Conservation (phyloP, 2,888 invertebrate genomes). For the Diabrotica balteata region DNA sequence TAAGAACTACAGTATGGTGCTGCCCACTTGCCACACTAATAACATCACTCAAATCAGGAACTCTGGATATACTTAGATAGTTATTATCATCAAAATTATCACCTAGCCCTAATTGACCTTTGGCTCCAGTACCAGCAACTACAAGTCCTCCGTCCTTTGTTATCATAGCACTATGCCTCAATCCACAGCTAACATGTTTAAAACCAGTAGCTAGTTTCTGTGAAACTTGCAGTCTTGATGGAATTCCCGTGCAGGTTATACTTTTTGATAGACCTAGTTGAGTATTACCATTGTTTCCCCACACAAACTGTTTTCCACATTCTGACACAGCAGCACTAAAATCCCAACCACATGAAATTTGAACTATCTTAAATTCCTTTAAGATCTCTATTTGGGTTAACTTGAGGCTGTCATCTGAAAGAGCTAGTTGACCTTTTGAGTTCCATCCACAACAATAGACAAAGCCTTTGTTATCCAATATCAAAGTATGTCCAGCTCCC, state of each 20-base stretch:
- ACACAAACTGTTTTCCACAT: constrained; percentile 74
- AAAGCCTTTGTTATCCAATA: constrained; percentile 71
- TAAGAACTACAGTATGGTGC: constrained; percentile 74
- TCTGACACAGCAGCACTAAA: constrained; percentile 77
- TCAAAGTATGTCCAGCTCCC: constrained; percentile 79
- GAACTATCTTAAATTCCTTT: constrained; percentile 65
- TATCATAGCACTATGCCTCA: constrained; percentile 72
- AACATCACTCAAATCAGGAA: constrained; percentile 66
- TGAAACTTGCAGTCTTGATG: constrained; percentile 58
- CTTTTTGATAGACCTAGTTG: constrained; percentile 71
- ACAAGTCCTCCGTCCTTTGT: constrained; percentile 69
- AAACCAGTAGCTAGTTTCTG: constrained; percentile 63
- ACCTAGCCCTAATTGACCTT: constrained; percentile 73
- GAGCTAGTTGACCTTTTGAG: constrained; percentile 75
- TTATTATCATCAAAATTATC: constrained; percentile 58
- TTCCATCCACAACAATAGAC: constrained; percentile 83
- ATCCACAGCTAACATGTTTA: constrained; percentile 69
- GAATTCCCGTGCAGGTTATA: constrained; percentile 59
- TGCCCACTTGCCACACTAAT: constrained; percentile 79
- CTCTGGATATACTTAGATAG: constrained; percentile 62
- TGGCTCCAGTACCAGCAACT: constrained; percentile 71
- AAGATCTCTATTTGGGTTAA: constrained; percentile 70
- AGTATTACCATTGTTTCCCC: constrained; percentile 84
- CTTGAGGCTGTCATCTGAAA: constrained; percentile 61
- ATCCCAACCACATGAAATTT: constrained; percentile 83